Percentiles rank a stretch among this genome's conserved stretches.
Conservation (phyloP, 2,888 invertebrate species). For the Drosophila acutilabella region DNA sequence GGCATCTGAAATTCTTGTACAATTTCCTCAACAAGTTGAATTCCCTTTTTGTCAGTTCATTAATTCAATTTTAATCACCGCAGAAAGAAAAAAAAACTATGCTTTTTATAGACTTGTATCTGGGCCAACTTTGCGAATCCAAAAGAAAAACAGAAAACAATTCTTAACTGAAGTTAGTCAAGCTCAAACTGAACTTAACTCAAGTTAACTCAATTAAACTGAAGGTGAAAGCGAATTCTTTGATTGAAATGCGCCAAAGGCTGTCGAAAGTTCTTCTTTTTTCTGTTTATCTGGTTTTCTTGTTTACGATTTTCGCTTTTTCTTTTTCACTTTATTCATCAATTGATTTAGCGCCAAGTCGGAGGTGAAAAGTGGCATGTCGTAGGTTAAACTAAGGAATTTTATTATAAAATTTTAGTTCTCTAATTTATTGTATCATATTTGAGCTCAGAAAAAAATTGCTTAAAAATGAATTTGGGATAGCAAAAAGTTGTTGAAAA, state of each 20-base stretch:
- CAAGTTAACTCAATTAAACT: constrained; percentile 6
- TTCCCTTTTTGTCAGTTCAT: constrained; percentile 23
- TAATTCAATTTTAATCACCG: constrained; percentile 30
- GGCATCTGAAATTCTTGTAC: constrained; percentile 38
- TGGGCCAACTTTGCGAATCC: constrained; percentile 39
- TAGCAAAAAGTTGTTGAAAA: no score
- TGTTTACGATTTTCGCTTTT: background rate
- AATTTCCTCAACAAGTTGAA: constrained; percentile 47
- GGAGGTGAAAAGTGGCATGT: constrained; percentile 3
- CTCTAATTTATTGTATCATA: no score
- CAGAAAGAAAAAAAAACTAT: background rate
- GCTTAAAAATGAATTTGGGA: no score
- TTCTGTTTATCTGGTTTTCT: background rate
- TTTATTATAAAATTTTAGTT: background rate
- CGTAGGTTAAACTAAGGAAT: background rate
- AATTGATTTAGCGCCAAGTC: constrained; percentile 3
- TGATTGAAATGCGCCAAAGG: constrained; percentile 7
- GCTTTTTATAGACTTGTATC: constrained; percentile 22
- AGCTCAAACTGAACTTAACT: background rate
- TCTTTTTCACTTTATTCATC: background rate
- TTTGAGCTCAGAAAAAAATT: no score
- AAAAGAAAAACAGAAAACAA: background rate
- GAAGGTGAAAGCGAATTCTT: constrained; percentile 61
- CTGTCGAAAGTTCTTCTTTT: constrained; percentile 32
- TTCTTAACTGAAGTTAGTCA: background rate